A percentile compares a stretch with the other conserved stretches of the same genome.
These are phyloP conservation scores for Microcebus griseorufus DNA, from an alignment of 2,113 vertebrate genomes.

Conservation along the genomic window DNA sequence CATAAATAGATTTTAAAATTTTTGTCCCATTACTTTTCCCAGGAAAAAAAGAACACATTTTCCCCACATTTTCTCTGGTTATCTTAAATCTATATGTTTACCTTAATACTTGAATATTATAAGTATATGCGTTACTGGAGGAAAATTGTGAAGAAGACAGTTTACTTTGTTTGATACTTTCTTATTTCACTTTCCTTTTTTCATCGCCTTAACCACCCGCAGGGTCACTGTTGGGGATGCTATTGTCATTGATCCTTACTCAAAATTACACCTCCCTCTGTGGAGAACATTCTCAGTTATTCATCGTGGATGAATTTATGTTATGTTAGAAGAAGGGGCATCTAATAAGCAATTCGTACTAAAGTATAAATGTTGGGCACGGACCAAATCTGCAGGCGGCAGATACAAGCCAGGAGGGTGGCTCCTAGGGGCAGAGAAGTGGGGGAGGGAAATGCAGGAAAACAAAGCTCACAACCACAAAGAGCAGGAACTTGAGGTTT, in stretches of 20 bases:
- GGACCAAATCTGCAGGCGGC: too few relatives aligned
- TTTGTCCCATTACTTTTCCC: slow-evolving; percentile 7
- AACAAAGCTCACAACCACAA: too few relatives aligned
- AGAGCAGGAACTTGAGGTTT: too few relatives aligned
- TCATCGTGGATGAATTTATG: neutral
- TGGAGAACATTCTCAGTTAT: neutral
- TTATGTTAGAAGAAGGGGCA: neutral
- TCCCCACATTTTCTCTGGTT: neutral
- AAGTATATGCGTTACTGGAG: neutral
- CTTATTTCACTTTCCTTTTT: neutral
- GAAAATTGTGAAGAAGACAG: neutral
- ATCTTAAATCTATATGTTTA: slow-evolving; percentile 1
- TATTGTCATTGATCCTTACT: neutral
- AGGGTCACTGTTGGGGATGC: neutral
- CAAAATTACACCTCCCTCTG: neutral
- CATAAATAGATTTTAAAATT: slow-evolving; percentile 36
- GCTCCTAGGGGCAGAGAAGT: too few relatives aligned
- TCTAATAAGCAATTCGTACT: neutral
- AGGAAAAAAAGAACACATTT: neutral
- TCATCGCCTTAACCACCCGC: neutral
- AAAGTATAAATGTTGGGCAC: neutral
- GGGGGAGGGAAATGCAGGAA: too few relatives aligned
- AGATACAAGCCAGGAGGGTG: too few relatives aligned
- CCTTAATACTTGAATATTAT: neutral
- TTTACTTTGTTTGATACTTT: neutral